Conservation (phyloP, 1,140 invertebrate genomes). For the Lepidurus apus region DNA sequence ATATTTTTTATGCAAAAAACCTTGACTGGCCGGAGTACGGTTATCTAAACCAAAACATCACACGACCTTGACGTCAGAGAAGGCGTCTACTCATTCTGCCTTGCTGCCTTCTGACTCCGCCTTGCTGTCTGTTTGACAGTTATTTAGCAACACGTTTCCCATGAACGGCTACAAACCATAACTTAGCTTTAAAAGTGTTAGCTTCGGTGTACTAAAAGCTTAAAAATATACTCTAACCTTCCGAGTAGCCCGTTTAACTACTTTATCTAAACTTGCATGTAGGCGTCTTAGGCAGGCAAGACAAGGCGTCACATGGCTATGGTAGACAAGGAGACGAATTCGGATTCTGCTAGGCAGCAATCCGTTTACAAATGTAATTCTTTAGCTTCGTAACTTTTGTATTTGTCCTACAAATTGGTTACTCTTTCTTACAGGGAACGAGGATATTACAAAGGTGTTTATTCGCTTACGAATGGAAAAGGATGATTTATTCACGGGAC, state of each 20-base stretch:
- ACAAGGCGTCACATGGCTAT: not conserved
- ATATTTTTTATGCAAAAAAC: too few species aligned
- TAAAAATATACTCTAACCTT: too few species aligned
- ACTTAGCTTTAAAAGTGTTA: too few species aligned
- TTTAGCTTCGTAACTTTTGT: not conserved
- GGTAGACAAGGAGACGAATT: not conserved
- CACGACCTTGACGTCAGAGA: conserved; percentile 38
- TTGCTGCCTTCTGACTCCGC: not conserved
- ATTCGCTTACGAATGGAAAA: not conserved
- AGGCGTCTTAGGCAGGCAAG: not conserved
- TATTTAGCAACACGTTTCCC: too few species aligned
- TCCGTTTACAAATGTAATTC: not conserved
- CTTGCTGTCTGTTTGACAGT: not conserved
- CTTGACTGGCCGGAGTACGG: too few species aligned
- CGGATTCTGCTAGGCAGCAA: not conserved
- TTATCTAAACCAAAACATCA: not conserved
- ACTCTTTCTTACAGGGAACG: not conserved
- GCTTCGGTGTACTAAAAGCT: too few species aligned
- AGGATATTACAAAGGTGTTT: not conserved
- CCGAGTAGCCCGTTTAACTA: too few species aligned
- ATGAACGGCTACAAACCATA: too few species aligned
- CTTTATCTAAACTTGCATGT: too few species aligned
- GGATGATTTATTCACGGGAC: not conserved
- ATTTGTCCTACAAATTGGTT: not conserved
- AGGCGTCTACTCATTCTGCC: not conserved